Evolutionary conservation across 2,888 invertebrate genomes (phyloP), one percentile per base, ranked within the genome.

Genomic region (Coelinius sp.): DNA sequence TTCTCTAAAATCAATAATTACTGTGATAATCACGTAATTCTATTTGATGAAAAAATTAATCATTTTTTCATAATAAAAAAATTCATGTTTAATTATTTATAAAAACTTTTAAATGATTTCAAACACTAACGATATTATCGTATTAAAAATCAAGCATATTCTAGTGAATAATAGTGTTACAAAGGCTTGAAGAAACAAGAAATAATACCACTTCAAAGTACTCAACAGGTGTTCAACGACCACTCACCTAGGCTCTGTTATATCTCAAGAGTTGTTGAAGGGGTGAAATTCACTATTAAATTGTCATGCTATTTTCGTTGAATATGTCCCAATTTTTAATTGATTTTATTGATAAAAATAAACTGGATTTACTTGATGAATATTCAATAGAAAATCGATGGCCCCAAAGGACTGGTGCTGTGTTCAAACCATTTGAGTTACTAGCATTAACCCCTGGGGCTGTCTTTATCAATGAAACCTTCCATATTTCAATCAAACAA

Each of bases 371-470:
- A 5, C 31, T 3, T 31, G 31, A 31, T 31, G 31, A 31, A 31
- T 31, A 31, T 31, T 31, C 5, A 31, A 31, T 7, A 31, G 5
- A 31, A 31, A 31, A 31, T 31, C 31, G 31, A 31, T 31, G 31
- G 3, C 31, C 7, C 31, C 31, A 31, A 31, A 31, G 7, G 31
- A 31, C 31, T 7, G 7, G 31, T n/a, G n/a, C n/a, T 56, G 10
- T 46, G 14, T 31, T 56, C 24, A 44, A n/a, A 65, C n/a, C 53
- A 38, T 44, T 17, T 62, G 25, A 35, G 64, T n/a, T n/a, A 56
- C 46, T 62, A 31, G 7, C 31, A 31, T 31, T 7, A 7, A 31
- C 31, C 31, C 31, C 31, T 31, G 31, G 31, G 31, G 31, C 5
- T 7, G 5, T 5, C 31, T 38, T 38, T 38, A 7, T 38, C 10